These are phyloP conservation scores for Centroberyx gerrardi DNA, from an alignment of 2,797 vertebrate species.

Conservation along the genomic window DNA sequence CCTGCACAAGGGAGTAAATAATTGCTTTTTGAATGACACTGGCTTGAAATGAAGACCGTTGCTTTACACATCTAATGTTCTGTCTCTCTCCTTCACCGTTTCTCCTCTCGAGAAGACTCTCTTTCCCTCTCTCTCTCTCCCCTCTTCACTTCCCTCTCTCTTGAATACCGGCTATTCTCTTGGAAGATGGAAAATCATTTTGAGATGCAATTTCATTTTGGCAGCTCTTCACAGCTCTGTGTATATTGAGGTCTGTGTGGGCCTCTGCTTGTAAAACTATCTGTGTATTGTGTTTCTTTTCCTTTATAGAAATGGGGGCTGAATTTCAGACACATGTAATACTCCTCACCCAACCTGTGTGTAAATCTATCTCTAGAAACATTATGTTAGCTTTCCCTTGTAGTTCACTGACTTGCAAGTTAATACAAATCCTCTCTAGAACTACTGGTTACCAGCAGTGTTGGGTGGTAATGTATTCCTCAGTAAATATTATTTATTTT, in stretches of 20 bases:
- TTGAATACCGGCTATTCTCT: constrained; percentile 18
- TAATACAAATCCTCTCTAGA: too few relatives aligned
- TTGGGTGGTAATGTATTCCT: too few relatives aligned
- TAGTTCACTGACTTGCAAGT: not conserved
- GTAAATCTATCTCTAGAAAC: constrained; percentile 12
- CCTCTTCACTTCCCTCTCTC: constrained; percentile 3
- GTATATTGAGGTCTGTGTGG: constrained; percentile 9
- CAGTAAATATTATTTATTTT: too few relatives aligned
- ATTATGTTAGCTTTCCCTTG: not conserved
- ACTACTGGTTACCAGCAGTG: too few relatives aligned
- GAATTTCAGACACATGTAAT: constrained; percentile 5
- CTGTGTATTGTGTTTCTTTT: constrained; percentile 14
- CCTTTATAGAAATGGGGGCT: constrained; percentile 21
- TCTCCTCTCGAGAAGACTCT: not conserved
- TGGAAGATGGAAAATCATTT: constrained; percentile 36
- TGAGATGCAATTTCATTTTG: constrained; percentile 48
- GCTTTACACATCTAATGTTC: not conserved
- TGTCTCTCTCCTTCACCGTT: not conserved
- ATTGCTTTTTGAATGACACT: constrained; percentile 2
- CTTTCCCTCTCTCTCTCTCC: not conserved
- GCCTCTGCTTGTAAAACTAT: constrained; percentile 8
- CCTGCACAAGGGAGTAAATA: not conserved
- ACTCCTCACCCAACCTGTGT: constrained; percentile 1
- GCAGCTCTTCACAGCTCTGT: constrained; percentile 20
- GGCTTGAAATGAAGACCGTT: not conserved